phyloP scores from a whole-genome alignment of 2,888 invertebrate genomes.

The Phragmatobia fuliginosa region DNA sequence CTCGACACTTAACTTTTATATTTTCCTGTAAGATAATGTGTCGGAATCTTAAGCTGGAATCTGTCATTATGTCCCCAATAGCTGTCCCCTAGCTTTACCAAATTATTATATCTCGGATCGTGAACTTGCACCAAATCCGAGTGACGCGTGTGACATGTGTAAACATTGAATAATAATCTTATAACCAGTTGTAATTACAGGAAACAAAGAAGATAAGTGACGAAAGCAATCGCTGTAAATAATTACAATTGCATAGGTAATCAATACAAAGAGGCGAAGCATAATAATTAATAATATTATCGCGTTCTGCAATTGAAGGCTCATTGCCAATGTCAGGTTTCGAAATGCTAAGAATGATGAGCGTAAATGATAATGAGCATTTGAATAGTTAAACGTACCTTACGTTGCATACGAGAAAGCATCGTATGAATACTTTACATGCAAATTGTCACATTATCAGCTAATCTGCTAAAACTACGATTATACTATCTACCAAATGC shows the following conservation, averaged over 20 bases:
- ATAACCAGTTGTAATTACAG: not conserved
- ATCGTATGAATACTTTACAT: not conserved
- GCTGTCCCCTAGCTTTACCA: no score
- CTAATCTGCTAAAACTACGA: no score
- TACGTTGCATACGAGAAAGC: not conserved
- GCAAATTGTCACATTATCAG: no score
- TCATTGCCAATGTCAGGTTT: constrained; percentile 39
- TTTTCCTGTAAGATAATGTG: no score
- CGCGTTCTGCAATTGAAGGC: constrained; percentile 28
- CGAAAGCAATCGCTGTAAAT: constrained; percentile 35
- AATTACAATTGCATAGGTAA: constrained; percentile 28
- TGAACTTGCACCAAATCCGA: no score
- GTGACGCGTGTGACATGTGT: no score
- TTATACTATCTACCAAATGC: no score
- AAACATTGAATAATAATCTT: no score
- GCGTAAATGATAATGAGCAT: not conserved
- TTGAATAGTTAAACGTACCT: not conserved
- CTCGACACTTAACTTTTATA: no score
- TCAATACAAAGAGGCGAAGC: constrained; percentile 29
- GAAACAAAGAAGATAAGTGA: constrained; percentile 10
- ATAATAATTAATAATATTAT: constrained; percentile 28
- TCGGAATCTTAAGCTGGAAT: no score
- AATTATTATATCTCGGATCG: not conserved
- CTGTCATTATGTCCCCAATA: no score
- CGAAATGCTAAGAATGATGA: constrained; percentile 9